Evolutionary conservation across 2,888 invertebrate species (phyloP), one percentile per base, ranked within the genome.

Genomic region (Epistrophe grossulariae): DNA sequence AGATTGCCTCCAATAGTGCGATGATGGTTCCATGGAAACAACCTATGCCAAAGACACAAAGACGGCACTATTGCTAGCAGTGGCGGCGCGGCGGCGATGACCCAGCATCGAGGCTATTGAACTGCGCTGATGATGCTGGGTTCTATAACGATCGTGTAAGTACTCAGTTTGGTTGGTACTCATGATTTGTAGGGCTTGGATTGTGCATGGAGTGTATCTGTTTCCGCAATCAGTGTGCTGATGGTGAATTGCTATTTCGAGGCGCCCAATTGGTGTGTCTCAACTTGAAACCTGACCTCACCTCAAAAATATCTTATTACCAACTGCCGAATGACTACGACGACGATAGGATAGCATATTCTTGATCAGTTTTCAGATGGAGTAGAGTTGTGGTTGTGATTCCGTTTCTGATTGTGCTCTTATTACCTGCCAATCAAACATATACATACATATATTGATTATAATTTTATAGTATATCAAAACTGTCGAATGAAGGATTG

Each of bases 261-360:
- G 81, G 84, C 80, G 84, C 84, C 81, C 84, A 77, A 77, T 81
- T 73, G 81, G 40, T 80, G 76, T 60, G 40, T 77, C 76, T 66
- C 68, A 45, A 70, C 60, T 64, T 82, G 85, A 85, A 85, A 85
- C 78, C 73, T 70, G 73, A 85, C 70, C 85, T 85, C 82, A 82
- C 82, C 73, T 85, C 70, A 74, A 82, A 82, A 82, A 70, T 85
- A 85, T 85, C 78, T 78, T 78, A 82, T 85, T 82, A 72, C 84
- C 68, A 45, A 19, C 24, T 24, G 64, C 28, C 3, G 24, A 60
- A 8, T 60, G 52, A 28, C 50, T 1, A 50, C 10, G 19, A 31
- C n/a, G 8, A 28, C 5, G 48, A 10, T 60, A 40, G 70, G 24
- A 59, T 55, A 52, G 64, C 50, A 40, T 24, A 31, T 40, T 43